These are phyloP conservation scores for Pseudopodoces humilis DNA, from an alignment of 2,113 vertebrate genomes.

Conservation along the genomic window DNA sequence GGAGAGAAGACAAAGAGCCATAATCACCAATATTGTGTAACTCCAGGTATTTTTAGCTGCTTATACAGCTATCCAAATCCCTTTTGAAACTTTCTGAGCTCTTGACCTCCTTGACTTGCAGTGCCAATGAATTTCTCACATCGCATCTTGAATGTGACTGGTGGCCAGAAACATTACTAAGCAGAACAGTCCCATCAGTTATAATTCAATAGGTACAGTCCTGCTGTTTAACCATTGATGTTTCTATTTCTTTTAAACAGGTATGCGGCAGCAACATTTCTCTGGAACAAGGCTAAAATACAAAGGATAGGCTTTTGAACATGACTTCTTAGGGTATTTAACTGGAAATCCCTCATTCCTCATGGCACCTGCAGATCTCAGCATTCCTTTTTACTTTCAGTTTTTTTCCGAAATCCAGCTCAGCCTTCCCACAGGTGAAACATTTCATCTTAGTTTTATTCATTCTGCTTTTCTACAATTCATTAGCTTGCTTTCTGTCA, in stretches of 20 bases:
- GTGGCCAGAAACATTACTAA: not conserved
- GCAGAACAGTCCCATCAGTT: not conserved
- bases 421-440: not conserved
- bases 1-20: not conserved
- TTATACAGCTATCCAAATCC: not conserved
- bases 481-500: conserved; percentile 9
- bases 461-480: not conserved
- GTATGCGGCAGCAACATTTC: not conserved
- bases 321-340: not conserved
- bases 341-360: not conserved
- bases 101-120: conserved; percentile 12
- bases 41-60: not conserved
- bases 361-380: not conserved
- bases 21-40: not conserved
- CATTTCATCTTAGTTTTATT: conserved; percentile 4
- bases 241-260: not conserved
- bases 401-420: not conserved
- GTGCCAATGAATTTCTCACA: not conserved
- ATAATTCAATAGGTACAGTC: not conserved
- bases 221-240: not conserved
- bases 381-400: not conserved
- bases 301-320: conserved; percentile 11
- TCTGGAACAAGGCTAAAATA: conserved; percentile 15
- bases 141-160: not conserved
- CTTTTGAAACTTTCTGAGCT: not conserved